Percentiles rank a stretch among this genome's conserved stretches.
Evolutionary conservation across 1,140 invertebrate species (phyloP).

Genomic region (Metaphire vulgaris): DNA sequence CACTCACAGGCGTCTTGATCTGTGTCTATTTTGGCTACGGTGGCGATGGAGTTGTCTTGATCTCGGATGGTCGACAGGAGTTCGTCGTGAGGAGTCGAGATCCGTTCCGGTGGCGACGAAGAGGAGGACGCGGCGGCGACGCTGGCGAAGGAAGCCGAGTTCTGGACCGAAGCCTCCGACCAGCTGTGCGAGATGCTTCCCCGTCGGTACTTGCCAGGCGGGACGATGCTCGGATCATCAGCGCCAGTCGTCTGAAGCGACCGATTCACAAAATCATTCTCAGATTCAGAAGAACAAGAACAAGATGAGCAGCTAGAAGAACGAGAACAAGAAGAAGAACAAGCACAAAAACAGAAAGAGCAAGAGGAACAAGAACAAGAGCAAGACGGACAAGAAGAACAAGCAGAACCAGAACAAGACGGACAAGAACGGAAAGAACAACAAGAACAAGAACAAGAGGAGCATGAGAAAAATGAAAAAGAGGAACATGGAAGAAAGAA

Average conservation of each 20-base stretch:
- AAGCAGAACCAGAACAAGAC: background rate
- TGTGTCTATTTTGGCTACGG: background rate
- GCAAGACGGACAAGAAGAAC: background rate
- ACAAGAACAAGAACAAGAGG: background rate
- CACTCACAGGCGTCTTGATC: background rate
- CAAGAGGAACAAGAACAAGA: background rate
- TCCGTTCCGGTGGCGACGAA: background rate
- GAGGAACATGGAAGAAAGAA: background rate
- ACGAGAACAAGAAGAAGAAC: background rate
- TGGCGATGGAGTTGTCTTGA: background rate
- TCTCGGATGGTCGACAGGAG: background rate
- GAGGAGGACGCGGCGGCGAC: background rate
- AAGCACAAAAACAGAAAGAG: too few species aligned
- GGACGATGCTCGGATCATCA: background rate
- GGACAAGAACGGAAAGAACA: background rate
- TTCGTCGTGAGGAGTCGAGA: background rate
- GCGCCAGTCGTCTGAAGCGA: background rate
- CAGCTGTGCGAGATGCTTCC: constrained; percentile 23
- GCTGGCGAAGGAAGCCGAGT: background rate
- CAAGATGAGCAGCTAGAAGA: background rate
- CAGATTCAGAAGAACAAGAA: background rate
- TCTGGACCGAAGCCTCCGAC: background rate
- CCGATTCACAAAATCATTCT: too few species aligned
- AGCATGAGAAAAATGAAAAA: background rate
- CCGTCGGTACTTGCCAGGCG: constrained; percentile 5